Evolutionary conservation across 1,140 invertebrate genomes (phyloP), one percentile per base, ranked within the genome.

Genomic region (Arctopsyche grandis): DNA sequence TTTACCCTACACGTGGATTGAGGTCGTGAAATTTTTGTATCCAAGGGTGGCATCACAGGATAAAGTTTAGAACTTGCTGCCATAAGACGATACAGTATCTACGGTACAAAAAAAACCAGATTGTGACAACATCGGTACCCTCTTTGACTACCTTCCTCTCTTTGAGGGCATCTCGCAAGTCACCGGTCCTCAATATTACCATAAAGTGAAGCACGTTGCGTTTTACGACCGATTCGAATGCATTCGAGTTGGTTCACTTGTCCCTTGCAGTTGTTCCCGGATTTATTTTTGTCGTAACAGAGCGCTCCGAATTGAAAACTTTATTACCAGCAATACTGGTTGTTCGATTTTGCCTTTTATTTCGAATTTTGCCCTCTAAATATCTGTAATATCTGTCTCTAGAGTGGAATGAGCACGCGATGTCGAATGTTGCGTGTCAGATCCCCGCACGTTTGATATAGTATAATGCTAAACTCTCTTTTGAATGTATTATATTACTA

Each of bases 151-250:
- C 7, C 63, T 66, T 66, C 24, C 24, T 22, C 12, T 22, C 16
- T 19, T 22, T 5, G 24, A 66, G 63, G 56, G 63, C 10, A 5
- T 52, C 4, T 52, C 7, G 29, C 29, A 60, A 60, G 56, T 60
- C 56, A 60, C 21, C 56, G 56, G 56, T 16, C 56, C 63, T 66
- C 9, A 22, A 22, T 24, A 66, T 66, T 66, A 66, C 63, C 63
- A 66, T 66, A 66, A 66, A 66, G 9, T 26, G 63, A 24, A n/a
- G 24, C 24, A 66, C 22, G 63, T 24, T 24, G 63, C 63, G 19
- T 66, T 66, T 38, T 66, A 66, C 63, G 63, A 29, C 10, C 63
- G 63, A 10, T 24, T 9, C 63, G 24, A 66, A 66, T 66, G 63
- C 63, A 66, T 66, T 66, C 63, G 63, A 0, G 3, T 14, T 14